Evolutionary conservation across 2,113 vertebrate species (phyloP).

Genomic region (Girardinichthys multiradiatus): DNA sequence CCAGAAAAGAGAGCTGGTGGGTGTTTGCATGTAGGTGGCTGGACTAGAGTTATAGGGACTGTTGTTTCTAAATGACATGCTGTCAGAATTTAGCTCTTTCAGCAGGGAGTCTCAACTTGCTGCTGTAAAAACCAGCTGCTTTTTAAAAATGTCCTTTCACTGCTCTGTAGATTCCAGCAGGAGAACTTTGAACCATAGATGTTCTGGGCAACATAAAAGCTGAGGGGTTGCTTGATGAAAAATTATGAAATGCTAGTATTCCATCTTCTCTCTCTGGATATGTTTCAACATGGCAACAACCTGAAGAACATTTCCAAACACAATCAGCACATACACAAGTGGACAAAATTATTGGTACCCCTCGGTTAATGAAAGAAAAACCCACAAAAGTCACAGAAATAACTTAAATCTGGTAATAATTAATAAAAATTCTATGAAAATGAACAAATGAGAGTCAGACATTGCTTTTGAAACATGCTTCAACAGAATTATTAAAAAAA

Average conservation of each 20-base stretch:
- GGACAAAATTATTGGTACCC: no score
- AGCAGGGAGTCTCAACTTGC: slow-evolving; percentile 21
- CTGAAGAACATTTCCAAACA: no score
- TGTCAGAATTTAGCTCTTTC: slow-evolving; percentile 27
- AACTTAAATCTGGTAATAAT: no score
- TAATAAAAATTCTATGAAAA: no score
- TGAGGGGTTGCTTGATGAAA: neutral
- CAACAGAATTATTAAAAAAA: no score
- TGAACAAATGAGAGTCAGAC: no score
- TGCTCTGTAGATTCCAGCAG: slow-evolving; percentile 26
- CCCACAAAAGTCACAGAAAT: no score
- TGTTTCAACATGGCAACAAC: no score
- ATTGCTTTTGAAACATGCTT: no score
- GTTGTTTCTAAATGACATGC: slow-evolving; percentile 49
- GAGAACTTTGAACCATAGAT: slow-evolving; percentile 13
- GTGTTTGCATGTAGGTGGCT: slow-evolving; percentile 11
- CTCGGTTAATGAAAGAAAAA: no score
- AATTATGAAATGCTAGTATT: neutral
- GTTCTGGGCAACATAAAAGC: neutral
- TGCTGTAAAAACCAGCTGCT: slow-evolving; percentile 40
- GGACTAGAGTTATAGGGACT: neutral
- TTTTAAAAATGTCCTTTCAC: slow-evolving; percentile 26
- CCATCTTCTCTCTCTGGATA: neutral
- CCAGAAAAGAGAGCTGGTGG: neutral
- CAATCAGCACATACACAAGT: no score